These are phyloP conservation scores for Molorchus minor DNA, from an alignment of 2,888 invertebrate species.

Conservation along the genomic window DNA sequence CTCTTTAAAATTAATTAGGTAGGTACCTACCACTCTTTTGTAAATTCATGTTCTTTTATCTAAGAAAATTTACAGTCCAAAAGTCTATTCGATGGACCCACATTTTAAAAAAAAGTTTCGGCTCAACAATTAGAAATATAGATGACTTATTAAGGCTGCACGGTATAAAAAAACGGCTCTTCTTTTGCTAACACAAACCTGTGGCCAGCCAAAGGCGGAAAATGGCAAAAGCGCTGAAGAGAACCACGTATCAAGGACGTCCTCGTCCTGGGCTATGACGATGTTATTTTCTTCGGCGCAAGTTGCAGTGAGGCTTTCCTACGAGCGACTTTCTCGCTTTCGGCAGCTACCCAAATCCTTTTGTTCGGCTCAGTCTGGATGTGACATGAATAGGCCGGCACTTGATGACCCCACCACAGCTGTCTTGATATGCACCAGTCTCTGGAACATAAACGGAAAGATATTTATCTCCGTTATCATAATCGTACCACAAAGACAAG, in stretches of 20 bases:
- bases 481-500: background rate
- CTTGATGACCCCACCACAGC: conserved; percentile 99
- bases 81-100: too few species aligned
- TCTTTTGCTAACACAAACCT: conserved; percentile 57
- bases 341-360: conserved; percentile 60
- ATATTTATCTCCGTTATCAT: background rate
- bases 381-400: conserved; percentile 82
- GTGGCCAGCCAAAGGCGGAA: conserved; percentile 97
- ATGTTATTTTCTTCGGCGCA: conserved; percentile 65
- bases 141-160: too few species aligned
- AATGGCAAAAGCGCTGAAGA: conserved; percentile 97
- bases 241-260: conserved; percentile 99
- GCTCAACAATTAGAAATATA: too few species aligned
- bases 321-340: conserved; percentile 74
- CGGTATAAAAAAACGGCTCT: too few species aligned
- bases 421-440: conserved; percentile 99
- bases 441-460: conserved; percentile 59
- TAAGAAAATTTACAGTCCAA: too few species aligned
- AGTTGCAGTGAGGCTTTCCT: conserved; percentile 79
- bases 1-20: too few species aligned
- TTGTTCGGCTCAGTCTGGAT: conserved; percentile 36
- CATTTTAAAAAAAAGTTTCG: too few species aligned
- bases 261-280: conserved; percentile 81
- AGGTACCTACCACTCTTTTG: too few species aligned
- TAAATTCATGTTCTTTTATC: too few species aligned